Evolutionary conservation across 2,113 vertebrate genomes (phyloP).

Genomic region (Stegostoma tigrinum): DNA sequence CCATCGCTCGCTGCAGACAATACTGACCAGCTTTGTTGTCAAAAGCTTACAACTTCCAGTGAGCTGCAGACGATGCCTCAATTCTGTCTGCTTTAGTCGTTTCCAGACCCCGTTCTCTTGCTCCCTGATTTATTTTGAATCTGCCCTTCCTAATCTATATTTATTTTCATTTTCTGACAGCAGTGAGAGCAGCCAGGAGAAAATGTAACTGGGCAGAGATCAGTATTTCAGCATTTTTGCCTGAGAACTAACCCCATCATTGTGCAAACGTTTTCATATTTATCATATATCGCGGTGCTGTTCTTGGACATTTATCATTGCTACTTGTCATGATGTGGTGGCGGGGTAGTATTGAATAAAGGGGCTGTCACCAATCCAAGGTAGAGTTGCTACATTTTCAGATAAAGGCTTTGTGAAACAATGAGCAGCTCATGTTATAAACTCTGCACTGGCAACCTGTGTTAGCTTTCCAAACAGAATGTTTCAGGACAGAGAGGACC

Average conservation of each 20-base stretch:
- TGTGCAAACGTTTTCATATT: not conserved
- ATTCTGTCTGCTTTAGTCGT: not conserved
- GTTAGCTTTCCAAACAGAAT: constrained; percentile 13
- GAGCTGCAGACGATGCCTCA: not conserved
- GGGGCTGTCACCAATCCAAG: not conserved
- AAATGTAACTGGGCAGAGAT: not conserved
- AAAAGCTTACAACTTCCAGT: not conserved
- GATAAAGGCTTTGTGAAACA: not conserved
- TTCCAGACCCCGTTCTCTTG: not conserved
- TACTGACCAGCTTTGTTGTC: not conserved
- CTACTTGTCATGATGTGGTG: not conserved
- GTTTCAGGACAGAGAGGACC: not conserved
- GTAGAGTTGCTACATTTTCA: not conserved
- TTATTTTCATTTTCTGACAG: not conserved
- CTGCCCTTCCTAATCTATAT: not conserved
- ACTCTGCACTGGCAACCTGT: not conserved
- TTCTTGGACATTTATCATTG: not conserved
- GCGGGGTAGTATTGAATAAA: not conserved
- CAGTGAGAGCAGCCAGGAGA: no score
- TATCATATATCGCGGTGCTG: not conserved
- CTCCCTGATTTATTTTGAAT: not conserved
- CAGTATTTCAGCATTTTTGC: not conserved
- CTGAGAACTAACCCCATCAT: not conserved
- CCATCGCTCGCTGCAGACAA: not conserved
- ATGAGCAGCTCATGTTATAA: not conserved